phyloP scores from a whole-genome alignment of 2,113 vertebrate genomes.

The Macquaria australasica region DNA sequence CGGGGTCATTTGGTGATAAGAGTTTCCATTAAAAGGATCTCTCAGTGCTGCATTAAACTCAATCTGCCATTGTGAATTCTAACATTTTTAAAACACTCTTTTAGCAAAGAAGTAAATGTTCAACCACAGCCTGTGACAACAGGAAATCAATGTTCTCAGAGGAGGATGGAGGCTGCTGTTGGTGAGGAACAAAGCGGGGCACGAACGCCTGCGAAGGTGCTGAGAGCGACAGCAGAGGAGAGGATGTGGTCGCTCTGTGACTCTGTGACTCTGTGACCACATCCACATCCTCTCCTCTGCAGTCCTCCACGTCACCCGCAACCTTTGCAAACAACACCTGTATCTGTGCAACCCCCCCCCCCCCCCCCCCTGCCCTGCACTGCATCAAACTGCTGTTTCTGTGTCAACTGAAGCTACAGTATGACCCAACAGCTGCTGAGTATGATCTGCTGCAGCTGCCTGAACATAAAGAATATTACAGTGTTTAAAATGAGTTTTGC shows the following conservation, averaged over 20 bases:
- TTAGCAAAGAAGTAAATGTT: neutral
- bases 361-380: neutral
- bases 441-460: neutral
- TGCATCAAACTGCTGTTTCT: conserved; percentile 1
- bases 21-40: neutral
- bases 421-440: neutral
- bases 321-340: neutral
- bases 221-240: neutral
- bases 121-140: neutral
- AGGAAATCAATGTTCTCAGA: conserved; percentile 5
- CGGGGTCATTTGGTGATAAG: neutral
- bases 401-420: conserved; percentile 24
- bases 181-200: neutral
- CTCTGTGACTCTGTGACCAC: no score
- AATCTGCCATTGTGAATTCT: neutral
- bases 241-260: conserved; percentile 40
- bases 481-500: neutral
- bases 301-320: neutral
- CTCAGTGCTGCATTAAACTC: no score
- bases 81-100: neutral
- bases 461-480: neutral
- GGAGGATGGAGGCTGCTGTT: neutral
- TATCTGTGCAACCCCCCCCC: neutral
- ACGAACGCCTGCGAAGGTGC: neutral
- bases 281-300: no score